Percentiles rank a stretch among this genome's conserved stretches.
Evolutionary conservation across 2,888 invertebrate genomes (phyloP).

Genomic region (Bellardia bayeri): DNA sequence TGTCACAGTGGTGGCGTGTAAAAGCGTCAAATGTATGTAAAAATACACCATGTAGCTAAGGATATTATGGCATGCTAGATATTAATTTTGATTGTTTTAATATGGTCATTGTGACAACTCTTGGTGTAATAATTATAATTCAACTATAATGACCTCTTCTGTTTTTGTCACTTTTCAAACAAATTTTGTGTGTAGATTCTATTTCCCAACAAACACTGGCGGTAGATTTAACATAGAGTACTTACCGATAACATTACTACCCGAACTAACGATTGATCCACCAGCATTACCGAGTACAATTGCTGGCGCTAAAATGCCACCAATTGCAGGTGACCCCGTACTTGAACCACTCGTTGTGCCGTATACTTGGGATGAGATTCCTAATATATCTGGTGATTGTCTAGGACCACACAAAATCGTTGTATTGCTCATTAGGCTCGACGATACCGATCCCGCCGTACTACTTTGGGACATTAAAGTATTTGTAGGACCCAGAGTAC

Average conservation of each 20-base stretch:
- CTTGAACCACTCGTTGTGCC: conserved; percentile 68
- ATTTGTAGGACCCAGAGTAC: conserved; percentile 80
- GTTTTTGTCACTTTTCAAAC: too few species aligned
- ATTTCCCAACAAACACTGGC: too few species aligned
- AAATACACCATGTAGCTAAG: too few species aligned
- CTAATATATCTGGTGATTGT: conserved; percentile 83
- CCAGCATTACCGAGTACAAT: conserved; percentile 78
- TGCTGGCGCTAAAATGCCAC: conserved; percentile 78
- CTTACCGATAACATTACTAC: conserved; percentile 64
- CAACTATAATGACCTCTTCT: too few species aligned
- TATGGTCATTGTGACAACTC: too few species aligned
- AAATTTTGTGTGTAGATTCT: too few species aligned
- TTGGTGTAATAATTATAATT: too few species aligned
- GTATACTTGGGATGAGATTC: conserved; percentile 80
- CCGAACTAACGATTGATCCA: conserved; percentile 69
- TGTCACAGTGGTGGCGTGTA: too few species aligned
- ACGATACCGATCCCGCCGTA: conserved; percentile 56
- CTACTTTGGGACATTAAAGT: conserved; percentile 77
- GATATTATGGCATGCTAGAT: too few species aligned
- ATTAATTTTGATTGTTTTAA: too few species aligned
- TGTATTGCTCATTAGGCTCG: conserved; percentile 76
- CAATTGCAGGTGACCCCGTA: conserved; percentile 64
- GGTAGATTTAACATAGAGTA: neutral
- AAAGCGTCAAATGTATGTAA: too few species aligned
- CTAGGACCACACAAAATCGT: conserved; percentile 77